Evolutionary conservation across 1,140 invertebrate genomes (phyloP).

Genomic region (Colletes gigas): DNA sequence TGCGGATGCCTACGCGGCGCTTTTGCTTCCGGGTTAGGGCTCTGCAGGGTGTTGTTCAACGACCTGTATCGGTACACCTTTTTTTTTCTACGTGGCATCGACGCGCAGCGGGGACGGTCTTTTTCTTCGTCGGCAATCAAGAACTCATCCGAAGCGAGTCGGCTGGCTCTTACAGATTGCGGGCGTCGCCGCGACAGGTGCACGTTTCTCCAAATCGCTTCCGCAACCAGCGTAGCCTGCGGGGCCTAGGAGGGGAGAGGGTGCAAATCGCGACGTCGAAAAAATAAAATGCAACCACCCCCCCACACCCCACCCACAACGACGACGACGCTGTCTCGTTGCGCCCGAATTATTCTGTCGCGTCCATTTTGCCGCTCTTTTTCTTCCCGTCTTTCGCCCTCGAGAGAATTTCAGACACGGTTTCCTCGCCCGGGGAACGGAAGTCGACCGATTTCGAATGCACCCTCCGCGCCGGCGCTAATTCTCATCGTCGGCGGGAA

Average conservation of each 20-base stretch:
- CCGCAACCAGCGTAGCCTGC: background rate
- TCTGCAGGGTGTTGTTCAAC: constrained; percentile 64
- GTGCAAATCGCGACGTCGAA: constrained; percentile 1
- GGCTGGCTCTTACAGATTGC: constrained; percentile 27
- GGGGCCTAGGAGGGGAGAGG: background rate
- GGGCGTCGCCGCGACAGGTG: constrained; percentile 21
- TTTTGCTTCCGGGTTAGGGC: constrained; percentile 75
- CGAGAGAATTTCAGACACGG: too few species aligned
- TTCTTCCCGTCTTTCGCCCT: background rate
- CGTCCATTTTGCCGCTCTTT: too few species aligned
- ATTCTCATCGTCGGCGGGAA: constrained; percentile 32
- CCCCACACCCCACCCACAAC: too few species aligned
- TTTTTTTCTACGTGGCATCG: constrained; percentile 60
- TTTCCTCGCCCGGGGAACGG: too few species aligned
- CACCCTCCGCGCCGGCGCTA: too few species aligned
- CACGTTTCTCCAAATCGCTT: constrained; percentile 5
- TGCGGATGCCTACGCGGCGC: constrained; percentile 77
- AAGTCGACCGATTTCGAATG: too few species aligned
- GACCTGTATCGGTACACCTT: constrained; percentile 67
- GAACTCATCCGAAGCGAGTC: constrained; percentile 53
- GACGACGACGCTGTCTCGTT: too few species aligned
- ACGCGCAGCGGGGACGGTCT: constrained; percentile 54
- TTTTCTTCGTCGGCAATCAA: constrained; percentile 68
- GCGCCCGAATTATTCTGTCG: too few species aligned
- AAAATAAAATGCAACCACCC: background rate